Evolutionary conservation across 2,888 invertebrate species (phyloP).

Genomic region (Ectemnius lituratus): DNA sequence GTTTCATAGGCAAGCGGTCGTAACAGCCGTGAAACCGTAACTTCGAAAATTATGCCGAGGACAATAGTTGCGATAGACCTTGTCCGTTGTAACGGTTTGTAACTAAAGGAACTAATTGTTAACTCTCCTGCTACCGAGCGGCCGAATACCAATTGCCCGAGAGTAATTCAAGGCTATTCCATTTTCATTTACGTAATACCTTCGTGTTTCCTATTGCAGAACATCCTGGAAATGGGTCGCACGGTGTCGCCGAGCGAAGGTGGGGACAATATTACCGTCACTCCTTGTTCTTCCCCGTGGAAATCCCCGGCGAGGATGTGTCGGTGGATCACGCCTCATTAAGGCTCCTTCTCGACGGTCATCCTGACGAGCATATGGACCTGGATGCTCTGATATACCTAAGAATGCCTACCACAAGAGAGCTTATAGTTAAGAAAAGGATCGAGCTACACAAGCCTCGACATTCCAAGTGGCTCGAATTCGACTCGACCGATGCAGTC

Average conservation of each 20-base stretch:
- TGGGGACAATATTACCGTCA: slow-evolving; percentile 31
- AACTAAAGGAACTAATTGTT: too few species aligned
- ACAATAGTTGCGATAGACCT: too few species aligned
- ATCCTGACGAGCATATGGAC: slow-evolving; percentile 32
- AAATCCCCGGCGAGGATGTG: slow-evolving; percentile 50
- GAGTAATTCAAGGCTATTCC: slow-evolving; percentile 22
- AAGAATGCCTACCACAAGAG: slow-evolving; percentile 56
- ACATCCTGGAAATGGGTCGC: slow-evolving; percentile 58
- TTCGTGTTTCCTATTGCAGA: slow-evolving; percentile 59
- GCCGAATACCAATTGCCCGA: background rate
- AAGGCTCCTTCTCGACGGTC: slow-evolving; percentile 73
- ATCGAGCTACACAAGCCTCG: slow-evolving; percentile 70
- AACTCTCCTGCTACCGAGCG: too few species aligned
- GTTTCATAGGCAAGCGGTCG: background rate
- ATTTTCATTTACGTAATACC: slow-evolving; percentile 37
- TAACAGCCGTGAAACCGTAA: background rate
- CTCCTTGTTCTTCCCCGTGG: slow-evolving; percentile 63
- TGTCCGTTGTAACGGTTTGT: too few species aligned
- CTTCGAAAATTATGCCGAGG: background rate
- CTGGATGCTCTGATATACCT: slow-evolving; percentile 64
- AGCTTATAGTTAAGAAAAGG: slow-evolving; percentile 73
- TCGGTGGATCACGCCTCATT: slow-evolving; percentile 78
- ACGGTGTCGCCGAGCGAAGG: slow-evolving; percentile 4
- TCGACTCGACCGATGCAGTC: slow-evolving; percentile 81
- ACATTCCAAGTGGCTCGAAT: slow-evolving; percentile 81